Evolutionary conservation across 2,888 invertebrate species (phyloP).

Genomic region (Monochamus alternatus): DNA sequence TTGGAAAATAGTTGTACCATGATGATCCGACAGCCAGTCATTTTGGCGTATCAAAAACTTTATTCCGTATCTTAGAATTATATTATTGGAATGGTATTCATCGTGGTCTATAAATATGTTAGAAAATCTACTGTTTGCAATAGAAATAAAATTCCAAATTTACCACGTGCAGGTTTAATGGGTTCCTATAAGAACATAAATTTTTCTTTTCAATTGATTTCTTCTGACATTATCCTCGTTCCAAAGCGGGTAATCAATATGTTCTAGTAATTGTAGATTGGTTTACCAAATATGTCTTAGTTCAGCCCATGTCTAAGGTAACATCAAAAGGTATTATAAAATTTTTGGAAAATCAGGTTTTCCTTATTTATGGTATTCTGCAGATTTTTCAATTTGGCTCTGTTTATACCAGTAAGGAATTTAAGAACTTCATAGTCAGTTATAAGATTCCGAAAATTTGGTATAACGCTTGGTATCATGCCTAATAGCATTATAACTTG

Average conservation of each 20-base stretch:
- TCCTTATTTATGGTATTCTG: no score
- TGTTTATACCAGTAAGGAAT: background rate
- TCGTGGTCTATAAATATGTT: background rate
- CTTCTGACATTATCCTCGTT: background rate
- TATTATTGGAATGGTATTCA: background rate
- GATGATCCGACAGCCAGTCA: background rate
- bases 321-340: background rate
- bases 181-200: slow-evolving; percentile 34
- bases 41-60: background rate
- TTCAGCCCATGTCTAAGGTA: background rate
- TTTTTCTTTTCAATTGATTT: slow-evolving; percentile 43
- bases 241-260: slow-evolving; percentile 34
- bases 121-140: slow-evolving; percentile 15
- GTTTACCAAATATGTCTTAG: slow-evolving; percentile 31
- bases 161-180: slow-evolving; percentile 3
- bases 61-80: background rate
- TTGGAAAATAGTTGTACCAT: slow-evolving; percentile 5
- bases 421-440: background rate
- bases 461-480: background rate
- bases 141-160: no score
- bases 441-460: background rate
- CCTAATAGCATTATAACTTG: background rate
- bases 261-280: slow-evolving; percentile 43
- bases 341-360: slow-evolving; percentile 26
- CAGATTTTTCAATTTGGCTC: background rate